Conservation (phyloP, 2,888 invertebrate genomes). For the Subacronicta megacephala region DNA sequence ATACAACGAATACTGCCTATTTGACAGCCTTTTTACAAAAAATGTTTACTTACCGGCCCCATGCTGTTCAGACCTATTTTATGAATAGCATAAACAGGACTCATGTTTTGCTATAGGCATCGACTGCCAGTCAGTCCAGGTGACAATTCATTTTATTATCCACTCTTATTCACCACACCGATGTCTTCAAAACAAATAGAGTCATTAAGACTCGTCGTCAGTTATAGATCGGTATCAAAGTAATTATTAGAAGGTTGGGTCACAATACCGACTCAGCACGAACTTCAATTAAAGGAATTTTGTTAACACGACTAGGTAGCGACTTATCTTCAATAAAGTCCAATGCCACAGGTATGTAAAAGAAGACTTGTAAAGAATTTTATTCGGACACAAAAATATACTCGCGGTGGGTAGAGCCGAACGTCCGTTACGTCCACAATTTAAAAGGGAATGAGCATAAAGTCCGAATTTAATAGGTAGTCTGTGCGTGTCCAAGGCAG, state of each 20-base stretch:
- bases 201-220: slow-evolving; percentile 76
- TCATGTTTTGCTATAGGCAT: slow-evolving; percentile 63
- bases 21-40: too few species aligned
- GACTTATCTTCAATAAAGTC: slow-evolving; percentile 63
- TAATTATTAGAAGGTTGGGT: slow-evolving; percentile 80
- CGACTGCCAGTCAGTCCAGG: slow-evolving; percentile 35
- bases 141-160: slow-evolving; percentile 57
- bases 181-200: slow-evolving; percentile 75
- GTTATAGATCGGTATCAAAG: slow-evolving; percentile 81
- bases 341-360: slow-evolving; percentile 26
- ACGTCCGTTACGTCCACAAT: slow-evolving; percentile 67
- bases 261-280: slow-evolving; percentile 76
- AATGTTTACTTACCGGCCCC: slow-evolving; percentile 71
- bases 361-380: slow-evolving; percentile 13
- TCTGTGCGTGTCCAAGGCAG: slow-evolving; percentile 82
- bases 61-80: slow-evolving; percentile 73
- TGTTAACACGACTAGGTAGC: slow-evolving; percentile 67
- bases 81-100: slow-evolving; percentile 77
- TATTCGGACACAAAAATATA: slow-evolving; percentile 20
- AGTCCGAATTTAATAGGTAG: slow-evolving; percentile 76
- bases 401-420: slow-evolving; percentile 40
- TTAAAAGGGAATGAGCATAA: slow-evolving; percentile 76
- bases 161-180: slow-evolving; percentile 64
- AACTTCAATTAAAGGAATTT: slow-evolving; percentile 82
- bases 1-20: too few species aligned